Percentiles rank a stretch among this genome's conserved stretches.
phyloP scores from a whole-genome alignment of 2,888 invertebrate genomes.

The Callinectes sapidus region DNA sequence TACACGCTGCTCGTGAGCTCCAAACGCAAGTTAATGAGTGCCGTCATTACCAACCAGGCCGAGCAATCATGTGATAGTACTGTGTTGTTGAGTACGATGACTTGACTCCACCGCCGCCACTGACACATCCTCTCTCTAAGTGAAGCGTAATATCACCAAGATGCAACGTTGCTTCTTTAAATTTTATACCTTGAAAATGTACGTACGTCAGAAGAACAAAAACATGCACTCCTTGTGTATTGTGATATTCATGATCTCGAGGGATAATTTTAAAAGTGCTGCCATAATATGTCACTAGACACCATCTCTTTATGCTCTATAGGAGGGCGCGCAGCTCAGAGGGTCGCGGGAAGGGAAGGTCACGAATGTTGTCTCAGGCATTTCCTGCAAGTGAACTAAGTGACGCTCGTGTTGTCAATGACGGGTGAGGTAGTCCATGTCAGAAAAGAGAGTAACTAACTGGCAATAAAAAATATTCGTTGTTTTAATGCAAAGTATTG shows the following conservation, averaged over 20 bases:
- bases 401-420: not conserved
- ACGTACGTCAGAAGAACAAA: not conserved
- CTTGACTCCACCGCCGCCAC: not conserved
- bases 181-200: not conserved
- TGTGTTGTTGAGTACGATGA: not conserved
- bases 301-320: not conserved
- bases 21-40: not conserved
- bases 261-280: not conserved
- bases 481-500: not conserved
- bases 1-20: not conserved
- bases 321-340: not conserved
- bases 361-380: constrained; percentile 26
- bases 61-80: not conserved
- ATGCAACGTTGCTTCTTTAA: not conserved
- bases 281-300: not conserved
- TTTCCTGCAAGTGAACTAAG: constrained; percentile 8
- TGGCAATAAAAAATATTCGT: not conserved
- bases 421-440: not conserved
- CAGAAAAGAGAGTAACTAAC: not conserved
- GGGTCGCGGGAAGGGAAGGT: not conserved
- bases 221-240: not conserved
- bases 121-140: not conserved
- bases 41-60: not conserved
- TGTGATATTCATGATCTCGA: not conserved
- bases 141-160: not conserved